Percentiles rank a stretch among this genome's conserved stretches.
Conservation (phyloP, 2,113 vertebrate species). For the Cyprinodon variegatus region DNA sequence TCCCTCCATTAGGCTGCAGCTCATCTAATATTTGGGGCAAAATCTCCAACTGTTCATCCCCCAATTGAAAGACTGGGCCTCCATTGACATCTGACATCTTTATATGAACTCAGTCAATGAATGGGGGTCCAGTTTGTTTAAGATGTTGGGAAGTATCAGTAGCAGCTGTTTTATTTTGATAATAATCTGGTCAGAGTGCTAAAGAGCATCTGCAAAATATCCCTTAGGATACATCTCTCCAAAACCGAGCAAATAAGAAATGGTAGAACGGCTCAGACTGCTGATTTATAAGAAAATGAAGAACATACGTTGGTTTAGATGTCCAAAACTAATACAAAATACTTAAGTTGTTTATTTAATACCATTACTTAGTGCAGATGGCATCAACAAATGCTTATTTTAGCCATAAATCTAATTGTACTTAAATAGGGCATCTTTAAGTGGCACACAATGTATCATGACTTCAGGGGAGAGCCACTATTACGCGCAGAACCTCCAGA, state of each 20-base stretch:
- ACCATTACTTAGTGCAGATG: conserved; percentile 15
- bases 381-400: conserved; percentile 41
- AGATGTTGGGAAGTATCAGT: not conserved
- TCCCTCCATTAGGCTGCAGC: conserved; percentile 57
- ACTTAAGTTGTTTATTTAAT: conserved; percentile 2
- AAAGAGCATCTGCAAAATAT: conserved; percentile 49
- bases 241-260: conserved; percentile 22
- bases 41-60: conserved; percentile 61
- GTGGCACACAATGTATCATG: conserved; percentile 56
- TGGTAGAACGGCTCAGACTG: not conserved
- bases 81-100: conserved; percentile 60
- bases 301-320: conserved; percentile 11
- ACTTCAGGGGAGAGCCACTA: conserved; percentile 59
- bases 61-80: conserved; percentile 54
- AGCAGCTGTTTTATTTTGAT: conserved; percentile 41
- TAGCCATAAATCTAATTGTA: conserved; percentile 56
- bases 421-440: conserved; percentile 62
- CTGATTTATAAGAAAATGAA: not conserved
- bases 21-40: conserved; percentile 61
- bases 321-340: not conserved
- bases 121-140: conserved; percentile 31
- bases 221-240: conserved; percentile 47
- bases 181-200: conserved; percentile 53
- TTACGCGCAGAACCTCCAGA: conserved; percentile 64
- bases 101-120: conserved; percentile 40